Evolutionary conservation across 2,797 vertebrate species (phyloP).

Genomic region (Sarcophilus harrisii): DNA sequence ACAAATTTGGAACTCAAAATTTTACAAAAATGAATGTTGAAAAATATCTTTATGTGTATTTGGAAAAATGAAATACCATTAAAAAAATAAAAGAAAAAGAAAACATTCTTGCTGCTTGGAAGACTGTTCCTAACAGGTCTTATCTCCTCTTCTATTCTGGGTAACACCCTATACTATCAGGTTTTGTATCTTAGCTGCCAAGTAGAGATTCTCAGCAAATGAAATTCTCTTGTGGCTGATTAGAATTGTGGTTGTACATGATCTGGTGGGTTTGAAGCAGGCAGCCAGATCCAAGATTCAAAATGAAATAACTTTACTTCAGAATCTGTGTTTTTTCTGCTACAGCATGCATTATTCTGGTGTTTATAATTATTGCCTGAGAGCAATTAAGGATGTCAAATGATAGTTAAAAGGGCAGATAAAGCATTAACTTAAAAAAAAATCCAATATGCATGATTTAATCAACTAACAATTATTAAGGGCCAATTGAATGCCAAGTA

Average conservation of each 20-base stretch:
- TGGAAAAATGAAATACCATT: too few relatives aligned
- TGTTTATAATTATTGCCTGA: background rate
- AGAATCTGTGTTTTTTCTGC: background rate
- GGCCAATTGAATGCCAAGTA: background rate
- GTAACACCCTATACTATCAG: background rate
- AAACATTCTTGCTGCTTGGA: background rate
- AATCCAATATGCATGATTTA: background rate
- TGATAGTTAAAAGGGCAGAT: background rate
- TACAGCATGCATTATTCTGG: background rate
- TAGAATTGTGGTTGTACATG: too few relatives aligned
- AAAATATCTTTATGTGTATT: too few relatives aligned
- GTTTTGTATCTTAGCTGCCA: background rate
- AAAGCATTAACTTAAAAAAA: background rate
- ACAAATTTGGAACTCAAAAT: too few relatives aligned
- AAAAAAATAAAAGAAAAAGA: too few relatives aligned
- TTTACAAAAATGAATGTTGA: too few relatives aligned
- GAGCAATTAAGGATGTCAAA: background rate
- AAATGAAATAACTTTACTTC: background rate
- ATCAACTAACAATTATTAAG: constrained; percentile 7
- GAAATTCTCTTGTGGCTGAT: background rate
- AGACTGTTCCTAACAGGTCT: background rate
- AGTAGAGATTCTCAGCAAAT: background rate
- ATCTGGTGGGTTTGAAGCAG: too few relatives aligned
- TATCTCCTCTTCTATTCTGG: background rate
- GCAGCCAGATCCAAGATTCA: background rate